phyloP scores from a whole-genome alignment of 2,113 vertebrate species.

The Herpetotheres cachinnans region DNA sequence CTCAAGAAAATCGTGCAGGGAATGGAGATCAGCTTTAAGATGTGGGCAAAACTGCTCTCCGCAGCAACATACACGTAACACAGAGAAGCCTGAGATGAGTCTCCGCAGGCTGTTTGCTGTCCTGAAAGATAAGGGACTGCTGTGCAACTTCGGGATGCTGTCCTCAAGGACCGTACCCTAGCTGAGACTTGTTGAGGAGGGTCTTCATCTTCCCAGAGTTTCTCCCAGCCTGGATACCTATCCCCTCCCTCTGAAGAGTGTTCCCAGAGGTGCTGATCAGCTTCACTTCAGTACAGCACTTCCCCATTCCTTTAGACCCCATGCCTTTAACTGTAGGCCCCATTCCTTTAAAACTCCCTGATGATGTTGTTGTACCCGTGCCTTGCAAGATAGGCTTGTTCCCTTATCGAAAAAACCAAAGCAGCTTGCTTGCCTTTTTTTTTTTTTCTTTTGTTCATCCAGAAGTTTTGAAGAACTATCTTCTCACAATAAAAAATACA shows the following conservation, averaged over 20 bases:
- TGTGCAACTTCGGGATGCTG: neutral
- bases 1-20: neutral
- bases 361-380: neutral
- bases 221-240: neutral
- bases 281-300: neutral
- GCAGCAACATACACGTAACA: neutral
- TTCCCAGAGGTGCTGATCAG: neutral
- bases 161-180: neutral
- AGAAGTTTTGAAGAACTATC: neutral
- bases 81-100: neutral
- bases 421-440: neutral
- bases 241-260: neutral
- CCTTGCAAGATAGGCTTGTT: neutral
- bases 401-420: neutral
- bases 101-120: neutral
- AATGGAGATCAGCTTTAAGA: neutral
- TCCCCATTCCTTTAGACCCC: neutral
- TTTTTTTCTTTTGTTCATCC: neutral
- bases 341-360: neutral
- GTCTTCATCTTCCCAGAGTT: neutral
- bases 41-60: neutral
- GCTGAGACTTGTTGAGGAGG: neutral
- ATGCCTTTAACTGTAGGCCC: neutral
- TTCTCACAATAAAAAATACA: neutral
- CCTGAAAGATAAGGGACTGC: neutral